Conservation (phyloP, 2,888 invertebrate species). For the Tenodera sinensis region DNA sequence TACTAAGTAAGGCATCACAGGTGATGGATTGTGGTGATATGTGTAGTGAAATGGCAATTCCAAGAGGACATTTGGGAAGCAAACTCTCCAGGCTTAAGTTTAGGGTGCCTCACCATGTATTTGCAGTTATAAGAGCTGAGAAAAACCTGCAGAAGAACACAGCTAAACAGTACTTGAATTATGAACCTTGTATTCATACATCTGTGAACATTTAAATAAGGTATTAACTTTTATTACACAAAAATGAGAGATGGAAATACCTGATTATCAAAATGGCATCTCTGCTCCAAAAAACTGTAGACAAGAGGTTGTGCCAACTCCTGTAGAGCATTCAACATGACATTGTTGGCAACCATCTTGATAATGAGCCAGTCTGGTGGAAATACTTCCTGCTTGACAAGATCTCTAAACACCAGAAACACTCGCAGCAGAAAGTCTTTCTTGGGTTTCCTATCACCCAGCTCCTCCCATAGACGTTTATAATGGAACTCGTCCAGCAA, state of each 20-base stretch:
- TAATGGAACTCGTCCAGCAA: slow-evolving; percentile 85
- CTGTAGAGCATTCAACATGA: slow-evolving; percentile 78
- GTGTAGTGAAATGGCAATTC: too few species aligned
- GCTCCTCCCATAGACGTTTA: slow-evolving; percentile 78
- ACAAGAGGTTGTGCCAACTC: slow-evolving; percentile 85
- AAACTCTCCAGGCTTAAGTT: too few species aligned
- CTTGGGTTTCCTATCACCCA: slow-evolving; percentile 70
- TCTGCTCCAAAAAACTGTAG: slow-evolving; percentile 71
- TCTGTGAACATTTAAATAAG: too few species aligned
- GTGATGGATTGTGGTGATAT: too few species aligned
- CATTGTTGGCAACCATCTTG: slow-evolving; percentile 82
- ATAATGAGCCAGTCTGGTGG: slow-evolving; percentile 89
- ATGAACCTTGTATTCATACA: too few species aligned
- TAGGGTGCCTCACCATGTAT: too few species aligned
- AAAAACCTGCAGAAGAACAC: too few species aligned
- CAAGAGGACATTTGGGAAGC: not conserved
- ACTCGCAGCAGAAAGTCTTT: slow-evolving; percentile 84
- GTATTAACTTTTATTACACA: too few species aligned
- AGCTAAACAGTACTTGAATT: too few species aligned
- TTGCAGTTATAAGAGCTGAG: too few species aligned
- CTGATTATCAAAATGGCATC: slow-evolving; percentile 72
- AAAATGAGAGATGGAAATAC: slow-evolving; percentile 42
- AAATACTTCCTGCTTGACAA: slow-evolving; percentile 76
- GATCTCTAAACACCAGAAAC: slow-evolving; percentile 73
- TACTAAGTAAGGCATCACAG: too few species aligned